phyloP scores from a whole-genome alignment of 2,797 vertebrate genomes.

The Gambusia yucatana region DNA sequence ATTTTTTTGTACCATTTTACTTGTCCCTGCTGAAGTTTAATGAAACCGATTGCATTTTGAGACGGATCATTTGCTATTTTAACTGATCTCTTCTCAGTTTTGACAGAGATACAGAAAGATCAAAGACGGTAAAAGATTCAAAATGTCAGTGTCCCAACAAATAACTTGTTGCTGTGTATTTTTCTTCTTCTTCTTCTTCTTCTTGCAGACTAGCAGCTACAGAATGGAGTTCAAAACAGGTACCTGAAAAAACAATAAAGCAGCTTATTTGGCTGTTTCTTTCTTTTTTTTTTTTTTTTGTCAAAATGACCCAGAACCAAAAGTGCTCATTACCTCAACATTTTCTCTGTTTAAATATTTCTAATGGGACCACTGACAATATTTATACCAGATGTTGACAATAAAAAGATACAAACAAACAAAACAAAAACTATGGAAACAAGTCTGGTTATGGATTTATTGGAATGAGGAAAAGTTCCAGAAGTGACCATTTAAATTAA shows the following conservation, averaged over 20 bases:
- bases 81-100: neutral
- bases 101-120: conserved; percentile 18
- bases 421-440: neutral
- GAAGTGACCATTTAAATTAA: neutral
- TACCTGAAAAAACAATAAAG: conserved; percentile 23
- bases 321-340: neutral
- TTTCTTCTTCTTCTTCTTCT: neutral
- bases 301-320: neutral
- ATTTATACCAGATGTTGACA: neutral
- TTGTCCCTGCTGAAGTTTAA: neutral
- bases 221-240: conserved; percentile 43
- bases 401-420: neutral
- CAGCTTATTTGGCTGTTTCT: neutral
- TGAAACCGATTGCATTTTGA: neutral
- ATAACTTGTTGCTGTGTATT: conserved; percentile 31
- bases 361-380: neutral
- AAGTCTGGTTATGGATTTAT: neutral
- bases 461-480: neutral
- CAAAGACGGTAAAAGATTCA: conserved; percentile 2
- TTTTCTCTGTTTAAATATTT: neutral
- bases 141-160: conserved; percentile 5
- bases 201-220: conserved; percentile 67
- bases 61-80: conserved; percentile 5
- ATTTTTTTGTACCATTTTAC: neutral
- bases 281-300: neutral